Evolutionary conservation across 2,113 vertebrate species (phyloP), one percentile per base, ranked within the genome.

Genomic region (Hydrochoerus hydrochaeris): DNA sequence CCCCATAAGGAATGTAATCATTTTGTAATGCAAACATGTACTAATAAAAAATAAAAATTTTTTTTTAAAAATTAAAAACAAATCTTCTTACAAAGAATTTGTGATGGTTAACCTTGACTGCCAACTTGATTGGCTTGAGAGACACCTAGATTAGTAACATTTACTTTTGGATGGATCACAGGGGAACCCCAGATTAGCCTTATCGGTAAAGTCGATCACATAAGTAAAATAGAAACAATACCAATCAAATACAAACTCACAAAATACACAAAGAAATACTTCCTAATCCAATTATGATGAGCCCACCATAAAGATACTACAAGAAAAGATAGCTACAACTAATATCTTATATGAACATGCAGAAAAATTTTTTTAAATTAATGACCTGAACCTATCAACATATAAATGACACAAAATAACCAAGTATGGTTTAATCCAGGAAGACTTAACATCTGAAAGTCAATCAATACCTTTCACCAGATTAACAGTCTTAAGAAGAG

Each of bases 361-460:
- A 81, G 35, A 81, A 28, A 88, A 83, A 65, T 22, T 63, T 82
- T 41, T 65, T 75, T 60, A 7, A 24, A 90, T 44, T 65, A 89
- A 58, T 67, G 62, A 87, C 62, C 22, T 89, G n/a, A 96, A 85
- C 75, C n/a, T 22, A 78, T 58, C 13, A 94, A 90, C 12, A 89
- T n/a, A 83, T 58, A 91, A 69, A 95, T 41, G 9, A 82, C 8
- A 88, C 1, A 87, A 67, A 58, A 92, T 35, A 46, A 78, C 22
- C 32, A 83, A 78, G 32, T 54, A 2, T 38, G 2, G 24, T 67
- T 93, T 85, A 96, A 81, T 57, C 19, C 57, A 91, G 44, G 8
- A 85, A 69, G 19, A 17, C 85, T 73, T 52, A 93, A 95, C 28
- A 90, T 58, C 4, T 95, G n/a, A 93, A 84, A 93, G 81, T 62